Evolutionary conservation across 1,140 invertebrate species (phyloP), one percentile per base, ranked within the genome.

Genomic region (Drosophila tristis): DNA sequence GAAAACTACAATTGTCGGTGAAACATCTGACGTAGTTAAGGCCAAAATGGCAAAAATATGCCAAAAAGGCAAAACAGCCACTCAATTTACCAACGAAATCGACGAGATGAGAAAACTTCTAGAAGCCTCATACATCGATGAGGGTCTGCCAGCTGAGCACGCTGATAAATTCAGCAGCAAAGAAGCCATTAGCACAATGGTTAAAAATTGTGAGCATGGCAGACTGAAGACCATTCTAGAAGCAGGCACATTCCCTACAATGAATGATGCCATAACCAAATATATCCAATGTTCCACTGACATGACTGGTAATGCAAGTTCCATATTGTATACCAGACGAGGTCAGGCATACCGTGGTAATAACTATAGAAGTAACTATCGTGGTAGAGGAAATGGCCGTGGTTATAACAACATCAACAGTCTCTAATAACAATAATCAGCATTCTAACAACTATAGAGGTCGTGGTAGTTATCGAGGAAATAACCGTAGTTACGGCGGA

Each of bases 1-100:
- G 53, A 16, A 55, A 55, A 16, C 42, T 20, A 43, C 35, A 43
- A 43, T 55, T n/a, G 11, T 55, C 31, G 53, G 53, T 4, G 23
- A 55, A 55, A 23, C 53, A 55, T 55, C 23, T 4, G 20, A 43
- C 39, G 20, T 43, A 11, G 20, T 25, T 8, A 42, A 39, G 15
- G 51, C 16, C 11, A 54, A 54, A 54, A 5, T 54, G 23, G 54
- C 39, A 7, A 44, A 56, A 25, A 43, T 13, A 8, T 15, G 11
- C 2, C 54, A 56, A 3, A 25, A 44, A 44, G 54, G 20, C 35
- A 47, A 45, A 45, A 45, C 44, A 45, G 44, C 15, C 5, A 8
- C 15, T 3, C 15, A 45, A 45, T 20, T 20, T 45, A 20, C 44
- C 7, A 20, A 6, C 8, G 44, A 45, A 45, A 45, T 45, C 15